These are phyloP conservation scores for Clepsis dumicolana DNA, from an alignment of 2,888 invertebrate species.

Conservation along the genomic window DNA sequence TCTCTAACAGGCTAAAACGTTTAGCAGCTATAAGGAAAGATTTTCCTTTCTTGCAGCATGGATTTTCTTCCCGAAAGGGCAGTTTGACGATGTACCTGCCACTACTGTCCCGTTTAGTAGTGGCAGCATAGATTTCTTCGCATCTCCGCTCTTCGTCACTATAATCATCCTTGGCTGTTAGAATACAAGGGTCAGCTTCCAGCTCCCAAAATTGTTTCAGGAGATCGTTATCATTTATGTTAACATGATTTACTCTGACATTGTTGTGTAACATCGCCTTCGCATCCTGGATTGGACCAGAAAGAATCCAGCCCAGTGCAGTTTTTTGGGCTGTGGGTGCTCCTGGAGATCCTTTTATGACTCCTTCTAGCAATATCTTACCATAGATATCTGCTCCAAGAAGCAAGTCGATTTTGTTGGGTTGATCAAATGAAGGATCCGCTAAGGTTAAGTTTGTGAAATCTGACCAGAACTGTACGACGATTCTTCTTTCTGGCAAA, in stretches of 20 bases:
- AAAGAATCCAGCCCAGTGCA: constrained; percentile 47
- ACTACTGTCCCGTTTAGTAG: not conserved
- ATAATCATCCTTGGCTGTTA: not conserved
- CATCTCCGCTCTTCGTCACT: not conserved
- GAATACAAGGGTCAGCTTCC: not conserved
- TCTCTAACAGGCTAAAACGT: not conserved
- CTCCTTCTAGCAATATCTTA: constrained; percentile 27
- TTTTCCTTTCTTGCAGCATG: not conserved
- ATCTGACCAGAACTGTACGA: too few relatives aligned
- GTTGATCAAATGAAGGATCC: too few relatives aligned
- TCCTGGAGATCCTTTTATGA: constrained; percentile 34
- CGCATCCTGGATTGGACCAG: constrained; percentile 31
- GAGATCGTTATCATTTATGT: not conserved
- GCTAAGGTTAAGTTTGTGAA: too few relatives aligned
- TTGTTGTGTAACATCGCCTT: too few relatives aligned
- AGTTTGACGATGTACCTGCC: constrained; percentile 12
- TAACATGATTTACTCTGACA: not conserved
- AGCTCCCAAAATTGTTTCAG: not conserved
- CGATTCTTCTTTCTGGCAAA: too few relatives aligned
- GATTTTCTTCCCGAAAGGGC: not conserved
- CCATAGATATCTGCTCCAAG: constrained; percentile 40
- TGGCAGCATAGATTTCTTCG: not conserved
- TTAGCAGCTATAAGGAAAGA: not conserved
- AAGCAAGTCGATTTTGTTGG: too few relatives aligned
- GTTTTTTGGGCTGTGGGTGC: constrained; percentile 45